Percentiles rank a stretch among this genome's conserved stretches.
phyloP scores from a whole-genome alignment of 1,140 invertebrate genomes.

The Hylaeus volcanicus region DNA sequence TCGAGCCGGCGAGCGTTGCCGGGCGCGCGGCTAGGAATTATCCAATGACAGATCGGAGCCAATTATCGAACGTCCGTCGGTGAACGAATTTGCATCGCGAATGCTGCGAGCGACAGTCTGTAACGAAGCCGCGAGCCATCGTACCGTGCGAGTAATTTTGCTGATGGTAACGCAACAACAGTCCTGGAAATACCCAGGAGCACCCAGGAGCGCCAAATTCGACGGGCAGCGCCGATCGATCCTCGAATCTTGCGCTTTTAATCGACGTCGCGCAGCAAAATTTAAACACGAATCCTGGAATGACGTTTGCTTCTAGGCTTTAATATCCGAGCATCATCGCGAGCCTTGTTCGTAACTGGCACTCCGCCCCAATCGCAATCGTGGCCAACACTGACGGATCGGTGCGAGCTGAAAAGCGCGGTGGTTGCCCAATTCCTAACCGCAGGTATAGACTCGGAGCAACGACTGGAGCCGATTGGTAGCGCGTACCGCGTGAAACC shows the following conservation, averaged over 20 bases:
- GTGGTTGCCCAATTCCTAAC: background rate
- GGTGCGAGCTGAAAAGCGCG: background rate
- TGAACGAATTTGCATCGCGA: constrained; percentile 36
- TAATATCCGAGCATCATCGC: too few relatives aligned
- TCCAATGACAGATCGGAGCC: constrained; percentile 16
- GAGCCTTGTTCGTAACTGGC: too few relatives aligned
- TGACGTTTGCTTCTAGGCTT: too few relatives aligned
- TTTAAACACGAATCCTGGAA: too few relatives aligned
- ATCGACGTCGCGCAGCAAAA: background rate
- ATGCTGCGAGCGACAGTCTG: constrained; percentile 20
- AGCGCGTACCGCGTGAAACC: constrained; percentile 1
- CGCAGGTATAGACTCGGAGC: background rate
- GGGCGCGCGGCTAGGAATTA: background rate
- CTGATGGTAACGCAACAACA: constrained; percentile 14
- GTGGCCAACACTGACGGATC: background rate
- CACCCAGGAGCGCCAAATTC: background rate
- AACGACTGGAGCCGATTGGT: background rate
- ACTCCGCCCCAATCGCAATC: too few relatives aligned
- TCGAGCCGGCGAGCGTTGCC: background rate
- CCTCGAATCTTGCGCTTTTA: background rate
- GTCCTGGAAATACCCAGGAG: background rate
- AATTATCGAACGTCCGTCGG: constrained; percentile 38
- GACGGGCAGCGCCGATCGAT: background rate
- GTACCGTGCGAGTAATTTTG: constrained; percentile 32
- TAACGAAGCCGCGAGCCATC: constrained; percentile 16